Evolutionary conservation across 1,140 invertebrate species (phyloP), one percentile per base, ranked within the genome.

Genomic region (Aphelenchoides fujianensis): DNA sequence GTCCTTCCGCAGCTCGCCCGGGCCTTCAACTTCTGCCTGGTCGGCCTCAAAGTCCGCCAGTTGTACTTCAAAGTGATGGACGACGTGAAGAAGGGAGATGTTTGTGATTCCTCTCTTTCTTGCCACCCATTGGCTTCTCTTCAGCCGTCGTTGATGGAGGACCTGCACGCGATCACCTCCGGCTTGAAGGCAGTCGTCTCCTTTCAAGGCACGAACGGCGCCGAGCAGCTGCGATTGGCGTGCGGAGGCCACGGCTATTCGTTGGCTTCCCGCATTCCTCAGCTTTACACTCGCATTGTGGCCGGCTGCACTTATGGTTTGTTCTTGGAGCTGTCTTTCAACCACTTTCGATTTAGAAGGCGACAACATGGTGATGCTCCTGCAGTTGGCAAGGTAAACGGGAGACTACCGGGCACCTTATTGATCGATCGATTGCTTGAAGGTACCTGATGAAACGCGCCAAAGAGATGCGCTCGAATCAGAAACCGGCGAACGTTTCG

Each of bases 221-320:
- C 94, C 37, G 93, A 95, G 70, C 89, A 88, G 28, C 90, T 91
- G 74, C 89, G 93, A n/a, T 85, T 92, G 36, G 86, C 93, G 1
- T 96, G 93, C 85, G 94, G 94, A 32, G 94, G 94, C 5, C 93
- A 96, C 84, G 94, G 94, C 12, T 95, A 91, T 86, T 92, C 93
- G 91, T 88, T 90, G 27, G 88, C 90, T 41, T 92, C 91, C 72
- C 92, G 91, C 84, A 87, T 95, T 30, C 92, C 92, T 27, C 87
- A 89, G 55, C 90, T 90, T 5, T 95, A 94, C 84, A 90, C 90
- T 7, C 85, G 90, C 73, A 89, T 90, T 1, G 92, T 91, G 0
- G 92, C 92, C 34, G 89, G 90, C 54, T 92, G 91, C 85, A 96
- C 92, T 2, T 95, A 95, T 82, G 93, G 95, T 86, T 93, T 92